These are phyloP conservation scores for Neolamprologus brichardi DNA, from an alignment of 2,113 vertebrate species.

Conservation along the genomic window DNA sequence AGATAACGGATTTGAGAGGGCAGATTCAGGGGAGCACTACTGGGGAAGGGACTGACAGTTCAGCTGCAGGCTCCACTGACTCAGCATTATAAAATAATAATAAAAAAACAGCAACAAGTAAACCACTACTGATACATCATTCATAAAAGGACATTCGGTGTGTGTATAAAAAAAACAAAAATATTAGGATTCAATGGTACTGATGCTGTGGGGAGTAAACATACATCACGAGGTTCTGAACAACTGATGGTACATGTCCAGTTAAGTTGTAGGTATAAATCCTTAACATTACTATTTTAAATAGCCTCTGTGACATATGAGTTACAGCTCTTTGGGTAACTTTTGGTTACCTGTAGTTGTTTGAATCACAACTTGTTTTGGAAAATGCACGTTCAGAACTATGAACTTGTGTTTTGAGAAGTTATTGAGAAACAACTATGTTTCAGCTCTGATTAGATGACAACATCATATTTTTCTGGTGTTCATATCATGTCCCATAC, in stretches of 20 bases:
- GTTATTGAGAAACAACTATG: neutral
- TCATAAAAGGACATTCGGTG: neutral
- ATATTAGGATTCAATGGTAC: neutral
- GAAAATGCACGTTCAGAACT: neutral
- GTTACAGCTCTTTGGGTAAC: neutral
- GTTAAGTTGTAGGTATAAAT: neutral
- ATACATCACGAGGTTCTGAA: neutral
- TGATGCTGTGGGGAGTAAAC: neutral
- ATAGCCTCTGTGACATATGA: neutral
- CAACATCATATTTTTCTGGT: neutral
- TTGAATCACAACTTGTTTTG: neutral
- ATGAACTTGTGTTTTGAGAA: neutral
- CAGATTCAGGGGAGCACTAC: neutral
- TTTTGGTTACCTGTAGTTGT: neutral
- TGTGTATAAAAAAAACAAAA: neutral
- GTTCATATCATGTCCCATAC: neutral
- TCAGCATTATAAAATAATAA: neutral
- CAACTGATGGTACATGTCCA: neutral
- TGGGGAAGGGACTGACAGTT: neutral
- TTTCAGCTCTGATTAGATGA: neutral
- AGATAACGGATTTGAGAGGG: neutral
- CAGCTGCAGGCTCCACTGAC: neutral
- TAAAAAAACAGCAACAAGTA: neutral
- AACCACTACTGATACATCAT: neutral
- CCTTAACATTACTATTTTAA: neutral